Conservation (phyloP, 2,113 vertebrate species). For the Thalassarche chlororhynchos region DNA sequence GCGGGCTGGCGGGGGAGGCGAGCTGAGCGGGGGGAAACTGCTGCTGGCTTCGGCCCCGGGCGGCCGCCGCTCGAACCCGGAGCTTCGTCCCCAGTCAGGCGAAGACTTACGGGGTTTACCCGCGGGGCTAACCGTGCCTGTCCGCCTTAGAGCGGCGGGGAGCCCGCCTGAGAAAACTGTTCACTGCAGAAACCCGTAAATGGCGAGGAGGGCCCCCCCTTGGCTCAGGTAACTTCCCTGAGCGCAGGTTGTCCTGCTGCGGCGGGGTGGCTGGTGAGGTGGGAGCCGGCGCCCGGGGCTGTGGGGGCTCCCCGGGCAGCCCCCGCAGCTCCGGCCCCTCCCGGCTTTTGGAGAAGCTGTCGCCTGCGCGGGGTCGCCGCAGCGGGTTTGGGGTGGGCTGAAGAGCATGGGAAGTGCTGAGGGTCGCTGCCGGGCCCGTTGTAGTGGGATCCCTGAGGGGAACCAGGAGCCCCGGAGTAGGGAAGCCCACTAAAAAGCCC, state of each 20-base stretch:
- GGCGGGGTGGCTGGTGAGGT: background rate
- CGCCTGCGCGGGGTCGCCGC: background rate
- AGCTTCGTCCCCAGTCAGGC: background rate
- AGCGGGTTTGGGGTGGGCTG: background rate
- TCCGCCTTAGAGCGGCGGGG: background rate
- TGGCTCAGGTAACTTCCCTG: background rate
- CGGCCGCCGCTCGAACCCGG: background rate
- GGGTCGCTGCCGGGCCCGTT: background rate
- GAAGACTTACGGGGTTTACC: background rate
- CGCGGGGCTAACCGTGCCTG: background rate
- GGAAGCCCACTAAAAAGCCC: background rate
- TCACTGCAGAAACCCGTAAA: rapidly evolving
- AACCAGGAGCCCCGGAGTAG: background rate
- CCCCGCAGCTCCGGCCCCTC: no score
- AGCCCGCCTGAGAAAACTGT: background rate
- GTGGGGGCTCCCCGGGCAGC: background rate
- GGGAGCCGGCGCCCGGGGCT: background rate
- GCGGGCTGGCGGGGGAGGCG: background rate
- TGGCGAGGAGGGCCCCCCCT: background rate
- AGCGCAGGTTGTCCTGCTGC: background rate
- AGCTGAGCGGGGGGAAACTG: background rate
- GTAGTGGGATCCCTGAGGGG: background rate
- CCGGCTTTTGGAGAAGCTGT: background rate
- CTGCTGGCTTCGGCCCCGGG: background rate
- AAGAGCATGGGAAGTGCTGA: background rate